Percentiles rank a stretch among this genome's conserved stretches.
These are phyloP conservation scores for Camponotus fellah DNA, from an alignment of 2,888 invertebrate species.

Conservation along the genomic window DNA sequence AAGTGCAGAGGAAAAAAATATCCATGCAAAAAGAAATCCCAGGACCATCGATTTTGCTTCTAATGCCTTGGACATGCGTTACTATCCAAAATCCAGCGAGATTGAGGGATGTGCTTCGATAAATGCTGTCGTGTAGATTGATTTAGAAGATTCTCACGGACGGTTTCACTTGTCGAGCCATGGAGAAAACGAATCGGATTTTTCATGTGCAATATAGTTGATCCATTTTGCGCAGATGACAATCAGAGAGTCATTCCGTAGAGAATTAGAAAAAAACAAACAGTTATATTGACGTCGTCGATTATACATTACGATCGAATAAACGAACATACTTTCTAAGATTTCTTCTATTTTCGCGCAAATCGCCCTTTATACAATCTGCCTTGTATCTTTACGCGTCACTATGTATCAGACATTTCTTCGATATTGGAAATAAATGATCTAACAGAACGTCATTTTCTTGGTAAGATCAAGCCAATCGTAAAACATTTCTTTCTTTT, in stretches of 20 bases:
- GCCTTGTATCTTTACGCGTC: slow-evolving; percentile 31
- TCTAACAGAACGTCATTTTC: background rate
- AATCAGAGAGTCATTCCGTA: slow-evolving; percentile 78
- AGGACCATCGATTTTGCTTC: slow-evolving; percentile 60
- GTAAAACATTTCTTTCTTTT: background rate
- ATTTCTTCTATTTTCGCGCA: slow-evolving; percentile 57
- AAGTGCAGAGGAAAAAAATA: slow-evolving; percentile 63
- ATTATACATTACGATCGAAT: slow-evolving; percentile 19
- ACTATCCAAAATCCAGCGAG: slow-evolving; percentile 69
- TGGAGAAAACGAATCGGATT: slow-evolving; percentile 64
- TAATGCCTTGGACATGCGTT: slow-evolving; percentile 64
- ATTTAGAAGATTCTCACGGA: slow-evolving; percentile 78
- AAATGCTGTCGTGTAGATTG: slow-evolving; percentile 74
- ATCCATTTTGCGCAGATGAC: slow-evolving; percentile 79
- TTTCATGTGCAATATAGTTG: slow-evolving; percentile 79
- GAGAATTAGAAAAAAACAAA: slow-evolving; percentile 54
- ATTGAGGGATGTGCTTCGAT: slow-evolving; percentile 70
- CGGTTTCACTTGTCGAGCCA: slow-evolving; percentile 62
- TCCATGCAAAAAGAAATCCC: slow-evolving; percentile 38
- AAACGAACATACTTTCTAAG: slow-evolving; percentile 29
- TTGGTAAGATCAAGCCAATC: background rate
- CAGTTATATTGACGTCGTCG: slow-evolving; percentile 51
- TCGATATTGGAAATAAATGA: slow-evolving; percentile 26
- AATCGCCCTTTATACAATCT: slow-evolving; percentile 48
- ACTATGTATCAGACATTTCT: slow-evolving; percentile 22